Evolutionary conservation across 1,140 invertebrate genomes (phyloP), one percentile per base, ranked within the genome.

Genomic region (Andrena cerasifolii): DNA sequence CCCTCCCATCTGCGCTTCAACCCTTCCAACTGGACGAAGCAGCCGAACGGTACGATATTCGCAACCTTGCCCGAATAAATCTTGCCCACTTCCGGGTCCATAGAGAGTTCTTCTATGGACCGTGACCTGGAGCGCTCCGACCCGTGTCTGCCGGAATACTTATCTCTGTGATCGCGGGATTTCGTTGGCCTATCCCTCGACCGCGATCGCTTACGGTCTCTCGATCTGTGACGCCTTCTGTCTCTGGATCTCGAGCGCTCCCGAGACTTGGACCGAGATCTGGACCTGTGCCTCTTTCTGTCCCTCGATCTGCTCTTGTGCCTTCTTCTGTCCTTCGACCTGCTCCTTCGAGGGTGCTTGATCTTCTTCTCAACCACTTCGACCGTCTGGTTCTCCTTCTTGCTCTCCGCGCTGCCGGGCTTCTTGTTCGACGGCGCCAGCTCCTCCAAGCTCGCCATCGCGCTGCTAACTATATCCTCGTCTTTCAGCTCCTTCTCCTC

Each of bases 31-130:
- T 98, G 97, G 0, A 99, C 98, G 93, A 99, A 99, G 92, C 98
- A 99, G 2, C 99, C 99, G 93, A 99, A 99, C 45, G 97, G 95
- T 36, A 99, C 98, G 79, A 99, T 97, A 87, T 98, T 99, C 6
- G 97, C 97, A 0, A 99, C 97, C 93, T 98, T 97, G 0, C 98
- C 99, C 82, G 95, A 94, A 90, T 99, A 99, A 86, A 99, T 98
- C 94, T 97, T 93, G 2, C 91, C 92, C 21, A 94, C 83, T 88
- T 94, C 93, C 24, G 93, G 93, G 74, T 94, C 91, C 18, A 91
- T 79, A 0, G 89, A 88, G 7, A 93, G 79, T 47, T 92, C 91
- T n/a, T 92, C 88, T 0, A 80, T 56, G 0, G 89, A 90, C 7
- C 79, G 76, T 0, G 90, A 91, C 51, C 85, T 82, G 0, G 88